Base-by-base conservation (phyloP, 2,797 vertebrate species). In the Smutsia gigantea region DNA sequence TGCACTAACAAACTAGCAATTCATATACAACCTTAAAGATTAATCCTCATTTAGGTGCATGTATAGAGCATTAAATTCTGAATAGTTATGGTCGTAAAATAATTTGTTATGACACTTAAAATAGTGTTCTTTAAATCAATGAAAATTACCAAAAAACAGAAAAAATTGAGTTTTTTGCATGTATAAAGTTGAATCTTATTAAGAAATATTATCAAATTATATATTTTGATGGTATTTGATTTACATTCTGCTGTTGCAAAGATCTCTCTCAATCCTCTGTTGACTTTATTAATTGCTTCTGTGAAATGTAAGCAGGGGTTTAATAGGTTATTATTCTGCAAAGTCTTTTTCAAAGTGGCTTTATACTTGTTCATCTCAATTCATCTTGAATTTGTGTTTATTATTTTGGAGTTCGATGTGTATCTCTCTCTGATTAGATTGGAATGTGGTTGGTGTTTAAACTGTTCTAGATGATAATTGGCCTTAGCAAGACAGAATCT, bases 221-320 rank as follows among this genome's bases (percentile, higher is more conserved):
- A 74, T 74, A 78, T 90, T 7, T 78, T 89, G 34, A 66, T 15
- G 94, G 21, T 37, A 61, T 96, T 63, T 96, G 72, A 90, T 95
- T 96, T 95, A 85, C 27, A 97, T 97, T 97, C 85, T 18, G 39
- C 10, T 61, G 23, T 31, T 87, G 78, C 81, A 91, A 81, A 69
- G n/a, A 93, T 90, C 11, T 57, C 27, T 93, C 51, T 83, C 82
- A 92, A 51, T 82, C 75, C 55, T 97, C 64, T 96, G 72, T 95
- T 97, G 92, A 95, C 83, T 97, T 95, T 98, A 96, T 97, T 97
- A 97, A 96, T 95, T 97, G 95, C 71, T 96, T 94, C 71, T 96
- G 63, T 90, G 83, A 96, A 97, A 97, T 93, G 14, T 95, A 97
- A 97, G 53, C 27, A 6, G 71, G 49, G 9, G 72, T 87, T 94